Conservation (phyloP, 2,888 invertebrate genomes). For the Lysandra coridon region DNA sequence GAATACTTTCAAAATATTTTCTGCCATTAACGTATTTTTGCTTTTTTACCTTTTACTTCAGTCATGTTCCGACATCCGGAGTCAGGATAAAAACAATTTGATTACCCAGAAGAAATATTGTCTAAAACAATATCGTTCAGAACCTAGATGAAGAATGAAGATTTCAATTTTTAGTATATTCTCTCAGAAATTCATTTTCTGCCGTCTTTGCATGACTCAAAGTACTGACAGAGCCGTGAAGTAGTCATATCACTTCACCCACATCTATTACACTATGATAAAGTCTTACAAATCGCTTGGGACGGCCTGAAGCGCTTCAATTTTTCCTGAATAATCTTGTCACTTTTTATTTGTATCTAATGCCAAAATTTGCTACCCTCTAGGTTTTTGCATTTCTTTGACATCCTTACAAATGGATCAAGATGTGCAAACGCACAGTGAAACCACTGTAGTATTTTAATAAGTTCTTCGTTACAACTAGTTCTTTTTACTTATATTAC, state of each 20-base stretch:
- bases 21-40: background rate
- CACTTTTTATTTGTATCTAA: background rate
- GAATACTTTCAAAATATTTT: too few relatives aligned
- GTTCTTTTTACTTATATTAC: background rate
- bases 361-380: background rate
- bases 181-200: background rate
- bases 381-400: background rate
- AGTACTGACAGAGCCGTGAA: background rate
- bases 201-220: background rate
- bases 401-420: too few relatives aligned
- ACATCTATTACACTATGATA: background rate
- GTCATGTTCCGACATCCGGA: too few relatives aligned
- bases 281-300: background rate
- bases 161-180: background rate
- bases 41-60: background rate
- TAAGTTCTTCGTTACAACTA: background rate
- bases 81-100: too few relatives aligned
- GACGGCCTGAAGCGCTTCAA: background rate
- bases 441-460: too few relatives aligned
- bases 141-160: background rate
- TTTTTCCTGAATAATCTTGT: background rate
- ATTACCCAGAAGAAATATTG: too few relatives aligned
- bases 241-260: background rate
- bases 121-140: background rate
- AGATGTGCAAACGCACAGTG: too few relatives aligned